Conservation (phyloP, 2,888 invertebrate species). For the Crepidodera aurea region DNA sequence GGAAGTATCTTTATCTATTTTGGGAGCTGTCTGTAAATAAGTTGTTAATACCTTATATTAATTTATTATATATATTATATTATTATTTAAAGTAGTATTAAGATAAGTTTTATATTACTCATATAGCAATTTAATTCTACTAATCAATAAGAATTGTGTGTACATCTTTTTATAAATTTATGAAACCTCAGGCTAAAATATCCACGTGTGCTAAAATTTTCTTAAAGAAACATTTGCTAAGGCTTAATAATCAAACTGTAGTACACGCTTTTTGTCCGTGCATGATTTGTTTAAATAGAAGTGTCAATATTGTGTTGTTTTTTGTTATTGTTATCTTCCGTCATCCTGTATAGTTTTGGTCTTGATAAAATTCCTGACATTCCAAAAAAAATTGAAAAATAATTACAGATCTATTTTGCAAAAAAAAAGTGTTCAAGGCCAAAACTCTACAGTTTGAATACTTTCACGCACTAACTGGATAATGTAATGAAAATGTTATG, state of each 20-base stretch:
- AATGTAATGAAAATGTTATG: conserved; percentile 28
- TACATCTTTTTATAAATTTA: conserved; percentile 21
- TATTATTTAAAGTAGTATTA: conserved; percentile 23
- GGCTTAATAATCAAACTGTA: conserved; percentile 19
- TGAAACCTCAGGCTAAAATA: conserved; percentile 9
- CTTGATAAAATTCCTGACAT: background rate
- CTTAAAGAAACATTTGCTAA: conserved; percentile 10
- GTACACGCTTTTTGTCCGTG: conserved; percentile 20
- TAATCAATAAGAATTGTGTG: conserved; percentile 12
- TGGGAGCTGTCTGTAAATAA: conserved; percentile 11
- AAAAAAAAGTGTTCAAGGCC: background rate
- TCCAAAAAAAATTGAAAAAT: background rate
- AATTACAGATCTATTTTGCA: background rate
- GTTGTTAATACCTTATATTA: conserved; percentile 28
- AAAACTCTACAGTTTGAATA: conserved; percentile 15
- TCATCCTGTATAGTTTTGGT: conserved; percentile 19
- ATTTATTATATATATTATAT: conserved; percentile 22
- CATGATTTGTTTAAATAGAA: conserved; percentile 19
- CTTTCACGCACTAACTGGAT: conserved; percentile 28
- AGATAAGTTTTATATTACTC: conserved; percentile 29
- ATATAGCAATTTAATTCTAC: conserved; percentile 21
- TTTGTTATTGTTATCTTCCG: conserved; percentile 7
- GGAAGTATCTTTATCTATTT: conserved; percentile 13
- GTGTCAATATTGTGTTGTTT: background rate
- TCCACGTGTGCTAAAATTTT: conserved; percentile 20